Evolutionary conservation across 2,113 vertebrate species (phyloP).

Genomic region (Misgurnus anguillicaudatus): DNA sequence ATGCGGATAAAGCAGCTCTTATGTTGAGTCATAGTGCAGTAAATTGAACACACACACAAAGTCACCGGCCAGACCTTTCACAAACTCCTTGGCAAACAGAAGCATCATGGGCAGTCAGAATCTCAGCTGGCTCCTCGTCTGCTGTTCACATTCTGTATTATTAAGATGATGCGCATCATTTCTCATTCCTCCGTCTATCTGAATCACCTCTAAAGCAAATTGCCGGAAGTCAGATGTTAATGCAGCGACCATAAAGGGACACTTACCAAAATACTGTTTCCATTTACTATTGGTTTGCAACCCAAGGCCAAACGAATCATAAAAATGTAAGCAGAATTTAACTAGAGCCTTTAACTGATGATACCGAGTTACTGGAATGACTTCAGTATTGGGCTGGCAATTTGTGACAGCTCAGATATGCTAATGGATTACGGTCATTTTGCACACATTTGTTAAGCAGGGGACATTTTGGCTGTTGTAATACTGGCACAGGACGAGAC

Average conservation of each 20-base stretch:
- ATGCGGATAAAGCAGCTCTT: constrained; percentile 23
- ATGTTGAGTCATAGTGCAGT: constrained; percentile 18
- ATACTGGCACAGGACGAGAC: constrained; percentile 33
- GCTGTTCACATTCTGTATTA: constrained; percentile 43
- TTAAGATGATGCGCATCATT: constrained; percentile 32
- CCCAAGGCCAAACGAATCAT: constrained; percentile 47
- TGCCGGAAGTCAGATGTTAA: constrained; percentile 55
- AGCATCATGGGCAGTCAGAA: not conserved
- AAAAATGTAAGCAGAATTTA: constrained; percentile 25
- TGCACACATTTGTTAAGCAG: constrained; percentile 41
- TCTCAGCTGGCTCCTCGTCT: constrained; percentile 1
- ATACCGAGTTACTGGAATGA: constrained; percentile 43
- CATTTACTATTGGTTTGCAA: constrained; percentile 51
- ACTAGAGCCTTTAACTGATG: constrained; percentile 40
- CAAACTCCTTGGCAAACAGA: constrained; percentile 16
- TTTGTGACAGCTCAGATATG: constrained; percentile 38
- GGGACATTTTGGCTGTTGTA: constrained; percentile 35
- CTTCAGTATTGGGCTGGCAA: constrained; percentile 19
- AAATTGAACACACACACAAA: not conserved
- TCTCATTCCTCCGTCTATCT: constrained; percentile 38
- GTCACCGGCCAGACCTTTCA: not conserved
- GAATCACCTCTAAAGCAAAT: constrained; percentile 50
- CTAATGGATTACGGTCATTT: constrained; percentile 49
- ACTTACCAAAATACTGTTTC: constrained; percentile 57
- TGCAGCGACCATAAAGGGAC: constrained; percentile 54